Conservation (phyloP, 1,140 invertebrate species). For the Proales similis region DNA sequence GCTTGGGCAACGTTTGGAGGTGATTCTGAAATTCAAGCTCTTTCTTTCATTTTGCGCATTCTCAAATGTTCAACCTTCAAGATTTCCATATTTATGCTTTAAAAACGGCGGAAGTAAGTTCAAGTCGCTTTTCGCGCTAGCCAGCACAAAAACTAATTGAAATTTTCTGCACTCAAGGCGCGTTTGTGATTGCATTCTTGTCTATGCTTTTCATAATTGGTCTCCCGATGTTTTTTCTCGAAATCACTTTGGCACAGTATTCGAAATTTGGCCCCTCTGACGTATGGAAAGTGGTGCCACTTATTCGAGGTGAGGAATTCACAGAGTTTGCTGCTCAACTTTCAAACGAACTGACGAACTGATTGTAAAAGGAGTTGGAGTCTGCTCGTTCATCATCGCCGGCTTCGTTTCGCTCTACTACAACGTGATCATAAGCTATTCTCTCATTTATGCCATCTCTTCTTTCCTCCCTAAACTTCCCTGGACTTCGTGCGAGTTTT, state of each 20-base stretch:
- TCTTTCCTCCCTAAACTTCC: slow-evolving; percentile 61
- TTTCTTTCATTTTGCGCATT: too few species aligned
- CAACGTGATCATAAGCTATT: slow-evolving; percentile 36
- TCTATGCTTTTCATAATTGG: slow-evolving; percentile 61
- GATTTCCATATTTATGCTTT: slow-evolving; percentile 37
- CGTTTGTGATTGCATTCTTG: slow-evolving; percentile 64
- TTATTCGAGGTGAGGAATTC: too few species aligned
- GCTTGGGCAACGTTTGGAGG: slow-evolving; percentile 31
- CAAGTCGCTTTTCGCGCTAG: too few species aligned
- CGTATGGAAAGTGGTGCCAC: slow-evolving; percentile 69
- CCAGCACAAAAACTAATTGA: too few species aligned
- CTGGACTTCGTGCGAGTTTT: slow-evolving; percentile 61
- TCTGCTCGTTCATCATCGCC: slow-evolving; percentile 6
- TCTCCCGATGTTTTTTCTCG: slow-evolving; percentile 66
- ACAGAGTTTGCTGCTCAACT: too few species aligned
- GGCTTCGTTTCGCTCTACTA: slow-evolving; percentile 39
- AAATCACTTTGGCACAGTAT: slow-evolving; percentile 70
- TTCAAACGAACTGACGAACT: too few species aligned
- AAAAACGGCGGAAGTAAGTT: slow-evolving; percentile 37
- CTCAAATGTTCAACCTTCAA: too few species aligned
- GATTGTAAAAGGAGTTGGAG: slow-evolving; percentile 20
- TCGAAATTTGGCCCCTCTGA: slow-evolving; percentile 68
- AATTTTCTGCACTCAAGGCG: too few species aligned
- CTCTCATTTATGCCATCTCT: slow-evolving; percentile 36
- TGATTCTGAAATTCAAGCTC: too few species aligned